Percentiles rank a stretch among this genome's conserved stretches.
Evolutionary conservation across 2,797 vertebrate species (phyloP).

Genomic region (Perodicticus potto): DNA sequence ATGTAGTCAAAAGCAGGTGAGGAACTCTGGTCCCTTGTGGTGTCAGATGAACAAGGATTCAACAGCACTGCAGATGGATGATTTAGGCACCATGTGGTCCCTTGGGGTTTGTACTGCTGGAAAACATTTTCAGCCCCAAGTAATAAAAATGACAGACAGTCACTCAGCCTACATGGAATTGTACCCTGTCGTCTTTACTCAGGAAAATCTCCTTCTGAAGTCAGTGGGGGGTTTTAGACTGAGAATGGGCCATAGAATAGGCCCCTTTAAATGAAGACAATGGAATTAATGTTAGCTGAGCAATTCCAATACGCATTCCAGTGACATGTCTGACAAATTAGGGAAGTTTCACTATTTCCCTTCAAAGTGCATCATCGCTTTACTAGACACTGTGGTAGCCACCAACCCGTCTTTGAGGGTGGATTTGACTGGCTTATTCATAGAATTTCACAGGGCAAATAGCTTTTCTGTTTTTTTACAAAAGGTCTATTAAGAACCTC

Average conservation of each 20-base stretch:
- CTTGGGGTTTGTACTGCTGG: slow-evolving; percentile 47
- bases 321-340: slow-evolving; percentile 55
- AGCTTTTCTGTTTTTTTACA: slow-evolving; percentile 42
- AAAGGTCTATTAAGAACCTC: slow-evolving; percentile 61
- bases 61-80: slow-evolving; percentile 60
- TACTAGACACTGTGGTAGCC: slow-evolving; percentile 20
- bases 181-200: slow-evolving; percentile 67
- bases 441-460: slow-evolving; percentile 53
- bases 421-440: slow-evolving; percentile 34
- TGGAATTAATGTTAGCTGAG: slow-evolving; percentile 37
- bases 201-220: slow-evolving; percentile 67
- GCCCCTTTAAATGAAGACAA: slow-evolving; percentile 58
- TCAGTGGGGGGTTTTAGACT: slow-evolving; percentile 52
- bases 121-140: slow-evolving; percentile 67
- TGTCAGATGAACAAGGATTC: slow-evolving; percentile 51
- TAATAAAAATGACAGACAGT: slow-evolving; percentile 73
- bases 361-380: slow-evolving; percentile 2
- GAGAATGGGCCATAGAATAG: not conserved
- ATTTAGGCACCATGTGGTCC: slow-evolving; percentile 41
- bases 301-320: slow-evolving; percentile 40
- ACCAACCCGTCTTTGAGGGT: slow-evolving; percentile 24
- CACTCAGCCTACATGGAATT: slow-evolving; percentile 51
- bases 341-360: slow-evolving; percentile 22
- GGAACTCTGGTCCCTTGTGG: not conserved
- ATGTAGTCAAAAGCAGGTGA: slow-evolving; percentile 37